Percentiles rank a stretch among this genome's conserved stretches.
These are phyloP conservation scores for Rhabdomys dilectus DNA, from an alignment of 2,113 vertebrate species.

Conservation along the genomic window DNA sequence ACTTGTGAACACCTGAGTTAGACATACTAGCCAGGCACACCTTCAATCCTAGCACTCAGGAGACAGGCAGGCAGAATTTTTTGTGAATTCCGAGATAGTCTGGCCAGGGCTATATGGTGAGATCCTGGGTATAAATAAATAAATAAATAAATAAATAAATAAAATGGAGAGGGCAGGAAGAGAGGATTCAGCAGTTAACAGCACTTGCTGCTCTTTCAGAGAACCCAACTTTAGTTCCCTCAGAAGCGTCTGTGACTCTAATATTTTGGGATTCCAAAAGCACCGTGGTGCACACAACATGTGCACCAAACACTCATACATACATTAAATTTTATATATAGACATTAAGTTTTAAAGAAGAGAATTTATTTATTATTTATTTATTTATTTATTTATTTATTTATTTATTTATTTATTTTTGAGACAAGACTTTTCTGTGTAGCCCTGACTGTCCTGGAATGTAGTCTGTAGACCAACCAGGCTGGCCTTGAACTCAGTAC, in stretches of 20 bases:
- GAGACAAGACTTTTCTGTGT: no score
- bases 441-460: no score
- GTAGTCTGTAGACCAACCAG: no score
- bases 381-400: no score
- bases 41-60: background rate
- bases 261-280: no score
- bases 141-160: background rate
- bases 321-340: background rate
- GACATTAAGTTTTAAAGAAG: no score
- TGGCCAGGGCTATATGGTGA: background rate
- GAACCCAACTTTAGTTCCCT: background rate
- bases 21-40: background rate
- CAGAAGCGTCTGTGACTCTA: background rate
- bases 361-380: no score
- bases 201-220: background rate
- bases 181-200: background rate
- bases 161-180: background rate
- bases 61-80: background rate
- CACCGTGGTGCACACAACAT: background rate
- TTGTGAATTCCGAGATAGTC: background rate
- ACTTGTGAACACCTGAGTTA: conserved; percentile 2
- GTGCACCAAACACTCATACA: background rate
- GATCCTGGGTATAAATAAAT: background rate
- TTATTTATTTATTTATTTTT: no score
- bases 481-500: no score